Percentiles rank a stretch among this genome's conserved stretches.
phyloP scores from a whole-genome alignment of 1,140 invertebrate genomes.

The Apocrypta bakeri region DNA sequence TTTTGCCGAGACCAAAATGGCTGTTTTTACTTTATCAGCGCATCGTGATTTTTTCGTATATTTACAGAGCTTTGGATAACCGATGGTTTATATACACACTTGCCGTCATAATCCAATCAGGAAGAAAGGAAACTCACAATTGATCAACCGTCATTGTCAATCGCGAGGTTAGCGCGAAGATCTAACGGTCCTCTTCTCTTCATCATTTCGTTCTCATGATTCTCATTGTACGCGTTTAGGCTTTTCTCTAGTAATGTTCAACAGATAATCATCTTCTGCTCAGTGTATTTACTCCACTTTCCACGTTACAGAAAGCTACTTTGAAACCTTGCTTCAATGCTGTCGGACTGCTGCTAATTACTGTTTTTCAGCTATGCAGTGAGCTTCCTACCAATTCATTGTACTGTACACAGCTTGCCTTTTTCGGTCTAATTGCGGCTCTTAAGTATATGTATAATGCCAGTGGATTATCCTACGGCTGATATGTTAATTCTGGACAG shows the following conservation, averaged over 20 bases:
- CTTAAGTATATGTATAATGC: not conserved
- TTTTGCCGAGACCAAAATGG: too few relatives aligned
- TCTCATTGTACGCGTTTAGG: slow-evolving; percentile 26
- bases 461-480: not conserved
- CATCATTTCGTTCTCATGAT: not conserved
- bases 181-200: not conserved
- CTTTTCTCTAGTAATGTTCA: slow-evolving; percentile 28
- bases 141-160: slow-evolving; percentile 19
- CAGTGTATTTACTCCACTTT: slow-evolving; percentile 46
- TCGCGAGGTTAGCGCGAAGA: slow-evolving; percentile 1
- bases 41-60: too few relatives aligned
- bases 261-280: slow-evolving; percentile 44
- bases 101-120: slow-evolving; percentile 17
- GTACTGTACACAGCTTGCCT: not conserved
- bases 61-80: too few relatives aligned
- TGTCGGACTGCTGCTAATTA: slow-evolving; percentile 31
- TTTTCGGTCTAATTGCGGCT: not conserved
- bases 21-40: too few relatives aligned
- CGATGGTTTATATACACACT: too few relatives aligned
- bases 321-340: slow-evolving; percentile 4
- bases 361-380: not conserved
- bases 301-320: slow-evolving; percentile 45
- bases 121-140: slow-evolving; percentile 4
- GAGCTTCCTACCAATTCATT: not conserved
- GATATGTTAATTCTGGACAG: not conserved